Evolutionary conservation across 1,140 invertebrate species (phyloP).

Genomic region (Bombus waltoni): DNA sequence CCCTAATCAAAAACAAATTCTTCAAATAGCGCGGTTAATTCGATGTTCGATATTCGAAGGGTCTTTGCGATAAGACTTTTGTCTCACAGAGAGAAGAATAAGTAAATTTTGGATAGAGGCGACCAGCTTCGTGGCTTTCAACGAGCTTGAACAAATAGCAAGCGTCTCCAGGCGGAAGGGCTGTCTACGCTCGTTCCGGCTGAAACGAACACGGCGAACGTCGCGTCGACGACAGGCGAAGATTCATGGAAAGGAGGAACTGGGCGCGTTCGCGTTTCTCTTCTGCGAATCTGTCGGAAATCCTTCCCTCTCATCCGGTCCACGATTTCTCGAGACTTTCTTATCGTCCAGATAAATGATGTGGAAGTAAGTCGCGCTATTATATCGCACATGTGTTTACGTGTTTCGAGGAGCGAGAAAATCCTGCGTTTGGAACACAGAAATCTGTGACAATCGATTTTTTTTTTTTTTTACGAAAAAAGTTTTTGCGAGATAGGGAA

Average conservation of each 20-base stretch:
- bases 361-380: constrained; percentile 21
- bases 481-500: background rate
- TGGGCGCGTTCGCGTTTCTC: background rate
- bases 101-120: constrained; percentile 23
- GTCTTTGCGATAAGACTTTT: background rate
- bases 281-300: constrained; percentile 33
- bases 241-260: constrained; percentile 21
- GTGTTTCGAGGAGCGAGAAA: background rate
- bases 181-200: constrained; percentile 4
- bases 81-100: background rate
- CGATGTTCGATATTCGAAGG: background rate
- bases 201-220: constrained; percentile 12
- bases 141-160: constrained; percentile 23
- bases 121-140: constrained; percentile 16
- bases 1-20: too few relatives aligned
- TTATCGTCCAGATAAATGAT: constrained; percentile 35
- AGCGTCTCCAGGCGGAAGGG: background rate
- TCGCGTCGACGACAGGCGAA: constrained; percentile 15
- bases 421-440: background rate
- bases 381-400: constrained; percentile 26
- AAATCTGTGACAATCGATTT: background rate
- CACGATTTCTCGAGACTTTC: background rate
- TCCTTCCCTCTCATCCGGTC: constrained; percentile 14
- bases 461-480: too few relatives aligned
- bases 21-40: background rate